These are phyloP conservation scores for Chloroceryle amazona DNA, from an alignment of 2,797 vertebrate species.

Conservation along the genomic window DNA sequence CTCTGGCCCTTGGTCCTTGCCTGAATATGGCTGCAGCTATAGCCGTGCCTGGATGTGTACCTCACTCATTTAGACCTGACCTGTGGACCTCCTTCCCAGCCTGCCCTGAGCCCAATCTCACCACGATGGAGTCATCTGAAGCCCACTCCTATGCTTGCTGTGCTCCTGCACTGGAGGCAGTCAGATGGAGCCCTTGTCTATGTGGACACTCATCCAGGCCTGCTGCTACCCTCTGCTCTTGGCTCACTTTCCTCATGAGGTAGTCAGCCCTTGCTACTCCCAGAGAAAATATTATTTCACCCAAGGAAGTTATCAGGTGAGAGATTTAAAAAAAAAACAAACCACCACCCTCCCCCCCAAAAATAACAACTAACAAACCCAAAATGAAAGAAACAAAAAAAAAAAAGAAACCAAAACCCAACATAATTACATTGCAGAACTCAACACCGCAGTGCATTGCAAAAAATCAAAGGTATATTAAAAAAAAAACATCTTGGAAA, in stretches of 20 bases:
- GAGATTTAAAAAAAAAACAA: background rate
- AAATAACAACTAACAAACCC: too few species aligned
- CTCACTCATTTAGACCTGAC: background rate
- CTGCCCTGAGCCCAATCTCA: background rate
- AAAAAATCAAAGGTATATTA: background rate
- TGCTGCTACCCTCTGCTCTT: background rate
- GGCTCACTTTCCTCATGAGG: background rate
- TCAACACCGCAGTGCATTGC: background rate
- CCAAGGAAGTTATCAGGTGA: background rate
- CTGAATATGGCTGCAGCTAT: accelerated
- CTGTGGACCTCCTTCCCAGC: background rate
- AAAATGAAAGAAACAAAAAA: too few species aligned
- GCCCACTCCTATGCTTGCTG: background rate
- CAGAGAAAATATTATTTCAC: background rate
- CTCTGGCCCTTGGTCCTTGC: background rate
- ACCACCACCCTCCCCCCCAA: too few species aligned
- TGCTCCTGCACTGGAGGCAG: accelerated
- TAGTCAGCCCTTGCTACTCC: background rate
- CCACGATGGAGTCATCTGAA: background rate
- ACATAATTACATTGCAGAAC: background rate
- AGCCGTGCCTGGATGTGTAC: background rate
- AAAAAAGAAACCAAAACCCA: background rate
- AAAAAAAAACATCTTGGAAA: background rate
- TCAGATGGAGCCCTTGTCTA: accelerated
- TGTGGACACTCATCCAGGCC: background rate